Evolutionary conservation across 2,797 vertebrate genomes (phyloP).

Genomic region (Furcifer pardalis): DNA sequence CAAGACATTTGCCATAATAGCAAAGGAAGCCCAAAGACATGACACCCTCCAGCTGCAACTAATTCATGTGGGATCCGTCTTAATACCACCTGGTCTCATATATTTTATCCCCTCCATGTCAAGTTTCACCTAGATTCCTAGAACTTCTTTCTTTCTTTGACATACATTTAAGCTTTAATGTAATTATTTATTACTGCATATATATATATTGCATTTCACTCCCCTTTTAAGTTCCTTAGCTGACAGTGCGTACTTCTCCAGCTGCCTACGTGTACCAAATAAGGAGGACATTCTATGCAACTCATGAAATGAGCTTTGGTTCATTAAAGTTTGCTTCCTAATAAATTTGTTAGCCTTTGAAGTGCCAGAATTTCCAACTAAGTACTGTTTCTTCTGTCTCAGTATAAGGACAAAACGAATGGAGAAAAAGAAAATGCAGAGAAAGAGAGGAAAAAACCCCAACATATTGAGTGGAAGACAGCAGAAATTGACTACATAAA

Average conservation of each 20-base stretch:
- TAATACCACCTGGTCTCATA: background rate
- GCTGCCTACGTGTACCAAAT: background rate
- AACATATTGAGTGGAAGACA: too few species aligned
- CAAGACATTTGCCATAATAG: background rate
- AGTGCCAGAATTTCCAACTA: background rate
- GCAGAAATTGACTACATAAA: too few species aligned
- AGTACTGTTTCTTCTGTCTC: too few species aligned
- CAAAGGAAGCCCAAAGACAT: background rate
- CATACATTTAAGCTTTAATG: background rate
- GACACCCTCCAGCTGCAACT: background rate
- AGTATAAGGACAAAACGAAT: too few species aligned
- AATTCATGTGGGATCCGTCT: background rate
- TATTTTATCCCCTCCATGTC: background rate
- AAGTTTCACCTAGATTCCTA: background rate
- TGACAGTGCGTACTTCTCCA: background rate
- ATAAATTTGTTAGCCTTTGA: background rate
- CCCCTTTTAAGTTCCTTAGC: background rate
- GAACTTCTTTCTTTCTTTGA: too few species aligned
- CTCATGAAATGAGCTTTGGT: background rate
- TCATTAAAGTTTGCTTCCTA: background rate
- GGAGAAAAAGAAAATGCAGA: too few species aligned
- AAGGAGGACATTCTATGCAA: background rate
- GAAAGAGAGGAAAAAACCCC: too few species aligned
- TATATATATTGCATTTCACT: background rate
- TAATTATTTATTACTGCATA: background rate